Percentiles rank a stretch among this genome's conserved stretches.
Conservation (phyloP, 2,888 invertebrate species). For the Pheosia gnoma region DNA sequence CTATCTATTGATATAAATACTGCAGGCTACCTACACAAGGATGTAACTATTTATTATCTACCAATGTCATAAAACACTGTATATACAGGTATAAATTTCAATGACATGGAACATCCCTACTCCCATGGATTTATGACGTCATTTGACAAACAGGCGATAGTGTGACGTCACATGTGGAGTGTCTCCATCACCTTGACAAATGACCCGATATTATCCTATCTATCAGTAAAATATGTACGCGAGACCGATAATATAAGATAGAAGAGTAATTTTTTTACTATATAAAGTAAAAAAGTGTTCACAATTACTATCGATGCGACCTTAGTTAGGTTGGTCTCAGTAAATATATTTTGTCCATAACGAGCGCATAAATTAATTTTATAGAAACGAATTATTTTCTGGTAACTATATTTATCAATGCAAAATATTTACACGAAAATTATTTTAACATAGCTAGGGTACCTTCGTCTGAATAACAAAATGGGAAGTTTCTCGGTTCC, state of each 20-base stretch:
- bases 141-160: conserved; percentile 21
- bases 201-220: conserved; percentile 18
- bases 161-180: conserved; percentile 21
- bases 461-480: conserved; percentile 2
- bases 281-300: too few relatives aligned
- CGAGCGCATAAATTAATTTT: too few relatives aligned
- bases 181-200: conserved; percentile 29
- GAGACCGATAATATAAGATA: conserved; percentile 16
- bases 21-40: too few relatives aligned
- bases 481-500: neutral
- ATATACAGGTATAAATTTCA: too few relatives aligned
- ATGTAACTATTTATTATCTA: too few relatives aligned
- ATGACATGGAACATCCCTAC: conserved; percentile 21
- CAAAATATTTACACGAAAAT: neutral
- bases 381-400: too few relatives aligned
- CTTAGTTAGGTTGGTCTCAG: too few relatives aligned
- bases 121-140: conserved; percentile 28
- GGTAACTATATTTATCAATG: neutral
- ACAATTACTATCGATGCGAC: too few relatives aligned
- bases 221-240: conserved; percentile 25
- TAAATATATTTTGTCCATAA: too few relatives aligned
- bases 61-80: too few relatives aligned
- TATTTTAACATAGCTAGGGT: neutral
- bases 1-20: too few relatives aligned
- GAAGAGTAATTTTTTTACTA: too few relatives aligned